Percentiles rank a stretch among this genome's conserved stretches.
Conservation (phyloP, 2,113 vertebrate species). For the Rissa tridactyla region DNA sequence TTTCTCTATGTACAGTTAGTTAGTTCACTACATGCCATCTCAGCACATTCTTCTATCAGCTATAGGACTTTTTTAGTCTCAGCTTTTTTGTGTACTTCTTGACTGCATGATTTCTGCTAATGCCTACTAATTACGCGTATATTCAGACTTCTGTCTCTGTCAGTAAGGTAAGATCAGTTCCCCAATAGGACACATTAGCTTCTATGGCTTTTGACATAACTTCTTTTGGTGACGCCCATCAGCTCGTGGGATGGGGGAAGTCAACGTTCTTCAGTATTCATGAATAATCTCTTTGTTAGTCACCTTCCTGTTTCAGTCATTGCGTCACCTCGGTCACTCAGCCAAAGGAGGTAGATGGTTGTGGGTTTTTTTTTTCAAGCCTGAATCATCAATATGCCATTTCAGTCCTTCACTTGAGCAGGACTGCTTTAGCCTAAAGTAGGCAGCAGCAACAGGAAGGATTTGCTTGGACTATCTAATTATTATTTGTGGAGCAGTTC, state of each 20-base stretch:
- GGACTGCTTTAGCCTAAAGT: not conserved
- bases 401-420: not conserved
- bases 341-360: rapidly evolving
- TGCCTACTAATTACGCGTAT: not conserved
- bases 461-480: not conserved
- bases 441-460: not conserved
- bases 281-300: not conserved
- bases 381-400: not conserved
- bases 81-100: not conserved
- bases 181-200: rapidly evolving
- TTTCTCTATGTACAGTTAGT: not conserved
- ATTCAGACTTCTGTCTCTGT: not conserved
- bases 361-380: not conserved
- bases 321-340: not conserved
- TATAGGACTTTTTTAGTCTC: not conserved
- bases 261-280: not conserved
- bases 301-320: not conserved
- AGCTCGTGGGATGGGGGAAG: not conserved
- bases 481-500: not conserved
- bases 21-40: not conserved
- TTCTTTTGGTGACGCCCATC: not conserved
- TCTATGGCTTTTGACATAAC: not conserved
- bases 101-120: not conserved
- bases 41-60: not conserved
- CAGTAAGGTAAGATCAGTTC: rapidly evolving